Conservation (phyloP, 2,797 vertebrate genomes). For the Amazonetta brasiliensis region DNA sequence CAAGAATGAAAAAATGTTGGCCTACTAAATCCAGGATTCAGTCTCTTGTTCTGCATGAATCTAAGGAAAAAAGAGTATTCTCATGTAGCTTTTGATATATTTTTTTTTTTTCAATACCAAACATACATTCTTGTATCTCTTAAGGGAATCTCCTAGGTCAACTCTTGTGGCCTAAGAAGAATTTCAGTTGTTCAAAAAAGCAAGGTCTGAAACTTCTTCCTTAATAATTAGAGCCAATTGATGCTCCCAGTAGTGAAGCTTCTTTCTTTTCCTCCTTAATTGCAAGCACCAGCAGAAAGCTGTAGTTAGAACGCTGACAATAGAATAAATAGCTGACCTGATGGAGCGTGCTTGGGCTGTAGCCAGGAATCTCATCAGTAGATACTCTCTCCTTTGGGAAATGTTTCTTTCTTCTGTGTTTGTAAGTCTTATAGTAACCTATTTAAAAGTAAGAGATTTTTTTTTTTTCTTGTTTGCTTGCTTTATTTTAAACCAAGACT, state of each 20-base stretch:
- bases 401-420: not conserved
- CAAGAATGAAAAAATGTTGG: not conserved
- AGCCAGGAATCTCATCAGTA: constrained; percentile 30
- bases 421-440: not conserved
- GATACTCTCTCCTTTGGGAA: not conserved
- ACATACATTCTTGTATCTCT: not conserved
- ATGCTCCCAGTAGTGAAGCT: not conserved
- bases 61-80: not conserved
- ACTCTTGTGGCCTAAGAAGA: not conserved
- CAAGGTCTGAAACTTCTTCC: not conserved
- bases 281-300: constrained; percentile 34
- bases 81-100: not conserved
- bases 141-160: not conserved
- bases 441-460: not conserved
- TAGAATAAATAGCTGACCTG: constrained; percentile 47
- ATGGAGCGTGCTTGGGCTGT: not conserved
- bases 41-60: not conserved
- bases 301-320: constrained; percentile 6
- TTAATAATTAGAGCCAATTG: not conserved
- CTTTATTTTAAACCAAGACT: not conserved
- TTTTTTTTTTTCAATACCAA: not conserved
- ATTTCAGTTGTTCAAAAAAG: not conserved
- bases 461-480: not conserved
- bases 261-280: not conserved
- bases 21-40: not conserved